Evolutionary conservation across 2,888 invertebrate genomes (phyloP), one percentile per base, ranked within the genome.

Genomic region (Pemphredon lugubris): DNA sequence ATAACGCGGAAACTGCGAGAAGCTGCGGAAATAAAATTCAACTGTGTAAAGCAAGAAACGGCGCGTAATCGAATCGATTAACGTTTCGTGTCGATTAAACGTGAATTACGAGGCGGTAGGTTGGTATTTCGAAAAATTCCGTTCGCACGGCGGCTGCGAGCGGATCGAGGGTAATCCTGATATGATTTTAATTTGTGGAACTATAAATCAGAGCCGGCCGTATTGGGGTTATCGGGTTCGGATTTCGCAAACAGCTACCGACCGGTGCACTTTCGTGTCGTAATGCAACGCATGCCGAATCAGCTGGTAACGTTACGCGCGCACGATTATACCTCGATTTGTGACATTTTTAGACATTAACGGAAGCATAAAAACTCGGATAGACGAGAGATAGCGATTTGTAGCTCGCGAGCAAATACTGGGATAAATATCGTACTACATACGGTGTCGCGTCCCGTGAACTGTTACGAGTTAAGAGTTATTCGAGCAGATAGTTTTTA

Each of bases 121-220:
- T 42, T 34, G 30, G 6, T 16, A 14, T 48, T 65, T 53, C 34
- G 51, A 69, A 47, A 69, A 69, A 53, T 69, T 50, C 39, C 21
- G 18, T 23, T 18, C 47, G 0, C 20, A 11, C 2, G n/a, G 23
- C 26, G 26, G 23, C 34, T 21, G 34, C 44, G 23, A 13, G 26
- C 21, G 44, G 3, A 30, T 14, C 30, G 13, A 6, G 42, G 26
- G 32, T 65, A 59, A 69, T 66, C 45, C 55, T 23, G 70, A 70
- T 70, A 66, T 50, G 66, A 70, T 70, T 66, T 70, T 66, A 66
- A 70, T 66, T 66, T 60, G 66, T 51, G 59, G 20, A 59, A 39
- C 50, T 59, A 70, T 70, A 66, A 70, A 70, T 70, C 70, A 66
- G 14, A 34, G 50, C 20, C 2, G 14, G 14, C 14, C 6, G 0